Conservation (phyloP, 2,113 vertebrate genomes). For the Neogale vison region DNA sequence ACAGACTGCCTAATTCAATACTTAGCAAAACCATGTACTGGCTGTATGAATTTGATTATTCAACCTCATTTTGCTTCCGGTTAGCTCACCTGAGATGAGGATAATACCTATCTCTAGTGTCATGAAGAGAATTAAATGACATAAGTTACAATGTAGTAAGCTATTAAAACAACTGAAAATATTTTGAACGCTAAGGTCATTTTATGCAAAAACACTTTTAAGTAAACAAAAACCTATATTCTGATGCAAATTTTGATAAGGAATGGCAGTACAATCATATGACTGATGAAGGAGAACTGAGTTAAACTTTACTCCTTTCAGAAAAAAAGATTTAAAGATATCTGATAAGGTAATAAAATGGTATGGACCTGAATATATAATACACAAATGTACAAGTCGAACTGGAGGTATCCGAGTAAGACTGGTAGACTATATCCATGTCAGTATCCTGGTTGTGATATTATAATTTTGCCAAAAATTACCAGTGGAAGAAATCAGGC, state of each 20-base stretch:
- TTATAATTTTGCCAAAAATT: neutral
- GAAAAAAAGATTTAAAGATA: neutral
- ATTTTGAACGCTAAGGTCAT: neutral
- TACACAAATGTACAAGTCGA: neutral
- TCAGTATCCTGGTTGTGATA: neutral
- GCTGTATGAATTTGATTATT: neutral
- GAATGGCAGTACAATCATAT: neutral
- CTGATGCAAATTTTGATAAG: neutral
- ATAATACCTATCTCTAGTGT: neutral
- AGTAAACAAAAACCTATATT: neutral
- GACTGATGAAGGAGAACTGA: neutral
- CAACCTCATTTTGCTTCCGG: neutral
- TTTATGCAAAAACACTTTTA: neutral
- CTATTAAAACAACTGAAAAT: neutral
- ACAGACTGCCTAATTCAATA: neutral
- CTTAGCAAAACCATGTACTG: neutral
- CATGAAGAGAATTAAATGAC: constrained; percentile 6
- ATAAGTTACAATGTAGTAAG: neutral
- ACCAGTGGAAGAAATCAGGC: neutral
- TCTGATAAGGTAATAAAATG: neutral
- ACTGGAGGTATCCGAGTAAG: neutral
- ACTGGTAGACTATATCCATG: neutral
- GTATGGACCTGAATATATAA: neutral
- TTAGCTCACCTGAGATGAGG: neutral
- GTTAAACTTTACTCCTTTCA: neutral